Evolutionary conservation across 2,888 invertebrate species (phyloP).

Genomic region (Leucophenga montana): DNA sequence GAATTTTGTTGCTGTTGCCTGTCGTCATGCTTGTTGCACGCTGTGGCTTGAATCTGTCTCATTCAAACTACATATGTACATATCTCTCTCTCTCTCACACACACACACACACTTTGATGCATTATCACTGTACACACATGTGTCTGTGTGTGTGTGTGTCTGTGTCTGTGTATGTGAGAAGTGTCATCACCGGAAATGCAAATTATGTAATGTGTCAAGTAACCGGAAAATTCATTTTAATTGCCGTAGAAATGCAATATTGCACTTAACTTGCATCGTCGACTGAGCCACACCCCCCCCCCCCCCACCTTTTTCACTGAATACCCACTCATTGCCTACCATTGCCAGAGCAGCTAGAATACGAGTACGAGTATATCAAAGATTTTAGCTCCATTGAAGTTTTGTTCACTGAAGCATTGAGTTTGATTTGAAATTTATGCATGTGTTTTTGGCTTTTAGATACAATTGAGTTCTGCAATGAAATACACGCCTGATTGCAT

Average conservation of each 20-base stretch:
- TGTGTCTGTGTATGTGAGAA: constrained; percentile 14
- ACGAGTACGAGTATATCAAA: too few species aligned
- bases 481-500: too few species aligned
- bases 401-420: too few species aligned
- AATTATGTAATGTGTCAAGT: constrained; percentile 72
- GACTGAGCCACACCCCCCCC: too few species aligned
- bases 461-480: too few species aligned
- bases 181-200: constrained; percentile 63
- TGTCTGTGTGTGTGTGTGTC: constrained; percentile 27
- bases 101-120: not conserved
- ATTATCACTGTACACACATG: not conserved
- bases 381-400: too few species aligned
- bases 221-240: constrained; percentile 72
- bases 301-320: not conserved
- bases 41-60: not conserved
- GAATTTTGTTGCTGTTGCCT: constrained; percentile 16
- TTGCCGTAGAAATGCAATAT: constrained; percentile 67
- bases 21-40: constrained; percentile 17
- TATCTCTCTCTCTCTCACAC: not conserved
- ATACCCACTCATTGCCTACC: not conserved
- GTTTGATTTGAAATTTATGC: too few species aligned
- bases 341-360: not conserved
- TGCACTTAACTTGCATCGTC: constrained; percentile 42
- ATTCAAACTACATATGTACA: not conserved
- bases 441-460: too few species aligned